Evolutionary conservation across 2,797 vertebrate genomes (phyloP).

Genomic region (Nyctibius grandis): DNA sequence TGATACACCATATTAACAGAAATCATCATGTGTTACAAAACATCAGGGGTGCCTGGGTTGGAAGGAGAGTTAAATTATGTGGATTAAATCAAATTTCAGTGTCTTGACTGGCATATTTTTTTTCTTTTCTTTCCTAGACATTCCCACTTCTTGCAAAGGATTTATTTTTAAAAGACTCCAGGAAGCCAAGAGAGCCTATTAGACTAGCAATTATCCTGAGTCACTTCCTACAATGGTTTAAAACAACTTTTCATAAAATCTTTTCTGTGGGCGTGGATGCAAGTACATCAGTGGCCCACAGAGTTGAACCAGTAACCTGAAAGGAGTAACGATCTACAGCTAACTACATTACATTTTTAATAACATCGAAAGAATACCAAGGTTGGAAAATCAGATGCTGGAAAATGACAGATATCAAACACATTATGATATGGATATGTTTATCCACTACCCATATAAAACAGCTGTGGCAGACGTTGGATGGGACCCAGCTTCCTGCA

Average conservation of each 20-base stretch:
- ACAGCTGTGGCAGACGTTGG: not conserved
- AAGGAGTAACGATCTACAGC: not conserved
- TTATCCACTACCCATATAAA: not conserved
- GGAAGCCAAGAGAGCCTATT: slow-evolving; percentile 24
- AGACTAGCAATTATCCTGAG: slow-evolving; percentile 44
- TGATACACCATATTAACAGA: not conserved
- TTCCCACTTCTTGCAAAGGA: slow-evolving; percentile 16
- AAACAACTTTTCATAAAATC: slow-evolving; percentile 29
- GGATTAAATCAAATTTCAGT: slow-evolving; percentile 9
- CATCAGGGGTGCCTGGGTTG: slow-evolving; percentile 14
- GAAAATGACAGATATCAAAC: not conserved
- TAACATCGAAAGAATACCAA: not conserved
- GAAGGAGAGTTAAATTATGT: slow-evolving; percentile 30
- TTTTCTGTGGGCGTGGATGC: not conserved
- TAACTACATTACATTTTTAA: not conserved
- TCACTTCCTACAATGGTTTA: slow-evolving; percentile 31
- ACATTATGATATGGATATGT: not conserved
- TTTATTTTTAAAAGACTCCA: slow-evolving; percentile 52
- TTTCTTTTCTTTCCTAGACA: not conserved
- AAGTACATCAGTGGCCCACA: not conserved
- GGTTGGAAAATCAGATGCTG: not conserved
- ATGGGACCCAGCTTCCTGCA: not conserved
- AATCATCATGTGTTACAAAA: slow-evolving; percentile 10
- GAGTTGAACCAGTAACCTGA: not conserved
- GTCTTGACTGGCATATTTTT: not conserved